Conservation (phyloP, 2,888 invertebrate genomes). For the Lithophane semibrunnea region DNA sequence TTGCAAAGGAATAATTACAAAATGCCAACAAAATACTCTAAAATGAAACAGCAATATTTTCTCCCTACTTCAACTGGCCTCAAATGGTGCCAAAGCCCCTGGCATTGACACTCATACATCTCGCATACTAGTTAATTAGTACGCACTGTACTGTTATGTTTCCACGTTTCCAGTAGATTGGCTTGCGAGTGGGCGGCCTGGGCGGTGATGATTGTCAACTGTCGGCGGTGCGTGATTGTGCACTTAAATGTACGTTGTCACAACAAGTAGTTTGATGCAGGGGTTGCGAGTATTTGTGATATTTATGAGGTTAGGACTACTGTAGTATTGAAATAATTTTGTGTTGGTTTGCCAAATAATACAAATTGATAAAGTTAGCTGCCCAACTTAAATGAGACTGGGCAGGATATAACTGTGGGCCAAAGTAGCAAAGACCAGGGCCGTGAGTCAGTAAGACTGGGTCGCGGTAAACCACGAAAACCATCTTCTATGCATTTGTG, state of each 20-base stretch:
- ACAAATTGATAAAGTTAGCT: neutral
- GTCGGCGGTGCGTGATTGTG: slow-evolving; percentile 27
- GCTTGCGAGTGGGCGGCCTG: slow-evolving; percentile 45
- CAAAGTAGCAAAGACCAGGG: neutral
- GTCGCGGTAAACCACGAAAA: neutral
- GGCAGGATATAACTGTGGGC: neutral
- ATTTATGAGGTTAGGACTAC: neutral
- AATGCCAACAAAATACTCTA: neutral
- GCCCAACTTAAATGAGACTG: neutral
- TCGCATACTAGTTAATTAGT: slow-evolving; percentile 51
- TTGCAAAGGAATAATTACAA: neutral
- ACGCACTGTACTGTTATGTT: slow-evolving; percentile 27
- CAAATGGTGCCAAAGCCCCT: slow-evolving; percentile 52
- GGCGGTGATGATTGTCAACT: slow-evolving; percentile 42
- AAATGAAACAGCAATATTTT: slow-evolving; percentile 27
- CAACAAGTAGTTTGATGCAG: slow-evolving; percentile 15
- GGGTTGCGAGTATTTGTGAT: neutral
- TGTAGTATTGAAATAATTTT: neutral
- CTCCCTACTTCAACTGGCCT: slow-evolving; percentile 44
- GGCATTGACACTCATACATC: slow-evolving; percentile 53
- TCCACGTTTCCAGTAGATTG: slow-evolving; percentile 40
- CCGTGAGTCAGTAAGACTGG: neutral
- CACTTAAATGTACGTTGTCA: slow-evolving; percentile 22
- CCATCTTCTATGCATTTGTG: neutral
- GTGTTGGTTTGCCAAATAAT: neutral